Evolutionary conservation across 2,797 vertebrate genomes (phyloP), one percentile per base, ranked within the genome.

Genomic region (Squalus acanthias): DNA sequence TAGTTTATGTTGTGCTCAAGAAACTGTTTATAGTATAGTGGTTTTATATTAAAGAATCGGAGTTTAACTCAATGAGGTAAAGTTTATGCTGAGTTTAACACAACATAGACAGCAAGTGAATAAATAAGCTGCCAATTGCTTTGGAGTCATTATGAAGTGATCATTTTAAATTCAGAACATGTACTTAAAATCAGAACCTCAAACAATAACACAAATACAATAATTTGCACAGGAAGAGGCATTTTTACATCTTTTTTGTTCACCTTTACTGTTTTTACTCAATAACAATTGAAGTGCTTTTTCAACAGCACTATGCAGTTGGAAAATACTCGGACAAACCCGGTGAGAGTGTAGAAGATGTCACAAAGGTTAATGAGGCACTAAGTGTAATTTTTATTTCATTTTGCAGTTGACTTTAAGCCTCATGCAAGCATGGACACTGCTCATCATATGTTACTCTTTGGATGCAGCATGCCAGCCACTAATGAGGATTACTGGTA

Each of bases 381-480:
- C 17, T 22, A 63, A n/a, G 69, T 74, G 17, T 57, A 95, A 95
- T 85, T 93, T 97, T 96, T 0, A 8, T 97, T 97, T 96, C 96
- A 96, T 97, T 98, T 97, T 97, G 96, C 98, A 99, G 99, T 99
- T 98, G 99, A 99, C 98, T 99, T 99, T 97, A 98, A 98, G 96
- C 99, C 99, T 97, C 98, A 98, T 96, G 99, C 99, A 97, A 99
- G 98, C 96, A 99, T 99, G 99, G 98, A 99, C 96, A 99, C 99
- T 39, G 98, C 99, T 96, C 99, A 99, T 97, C 99, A 99, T 97
- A 99, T 99, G 99, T 97, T 99, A 65, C 98, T 99, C 65, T 99
- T 99, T 76, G 99, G 99, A 97, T 99, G 99, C 97, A 98, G 98
- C 97, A 98, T 97, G 93, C 99, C 99, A 0, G 98, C 98, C 15